Evolutionary conservation across 2,797 vertebrate species (phyloP), one percentile per base, ranked within the genome.

Genomic region (Glossophaga mutica): DNA sequence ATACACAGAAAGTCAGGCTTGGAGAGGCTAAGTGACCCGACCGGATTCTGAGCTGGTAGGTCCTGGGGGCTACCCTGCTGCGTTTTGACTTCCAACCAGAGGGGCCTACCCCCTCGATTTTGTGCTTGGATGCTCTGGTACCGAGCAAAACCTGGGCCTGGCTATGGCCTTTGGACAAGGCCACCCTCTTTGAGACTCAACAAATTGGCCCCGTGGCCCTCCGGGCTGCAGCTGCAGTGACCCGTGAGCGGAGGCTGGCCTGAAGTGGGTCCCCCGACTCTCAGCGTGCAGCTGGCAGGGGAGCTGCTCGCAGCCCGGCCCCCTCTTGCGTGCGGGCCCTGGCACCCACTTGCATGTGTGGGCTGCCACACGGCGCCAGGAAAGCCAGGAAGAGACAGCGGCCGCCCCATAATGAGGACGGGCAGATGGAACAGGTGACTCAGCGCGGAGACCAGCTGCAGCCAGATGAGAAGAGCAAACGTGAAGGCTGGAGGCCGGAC

Each of bases 381-480:
- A 83, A 59, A 97, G 94, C 96, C 96, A 94, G 87, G 76, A 90
- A 88, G 81, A 89, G 59, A 57, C 44, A 5, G 94, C 50, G 1
- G 3, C 87, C 14, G 8, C 96, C 95, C 96, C 94, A 77, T 85
- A 95, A 97, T 15, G 90, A 83, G 26, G 68, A 94, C 88, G 81
- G 96, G 96, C 98, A 98, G 98, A 98, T 98, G 98, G 98, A 97
- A 94, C 42, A 15, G 93, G 97, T 98, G 98, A 98, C 97, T 96
- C 5, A 97, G 88, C 1, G 0, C 1, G 0, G 57, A 55, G 50
- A 48, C 50, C 94, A 83, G 52, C 87, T 91, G 97, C 78, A 84
- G 74, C 92, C 97, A 97, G 97, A 96, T 94, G 97, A 96, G 95
- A 78, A 97, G 83, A 94, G 76, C 68, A 97, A 96, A 95, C 88